Evolutionary conservation across 2,888 invertebrate genomes (phyloP).

Genomic region (Agrypnus murinus): DNA sequence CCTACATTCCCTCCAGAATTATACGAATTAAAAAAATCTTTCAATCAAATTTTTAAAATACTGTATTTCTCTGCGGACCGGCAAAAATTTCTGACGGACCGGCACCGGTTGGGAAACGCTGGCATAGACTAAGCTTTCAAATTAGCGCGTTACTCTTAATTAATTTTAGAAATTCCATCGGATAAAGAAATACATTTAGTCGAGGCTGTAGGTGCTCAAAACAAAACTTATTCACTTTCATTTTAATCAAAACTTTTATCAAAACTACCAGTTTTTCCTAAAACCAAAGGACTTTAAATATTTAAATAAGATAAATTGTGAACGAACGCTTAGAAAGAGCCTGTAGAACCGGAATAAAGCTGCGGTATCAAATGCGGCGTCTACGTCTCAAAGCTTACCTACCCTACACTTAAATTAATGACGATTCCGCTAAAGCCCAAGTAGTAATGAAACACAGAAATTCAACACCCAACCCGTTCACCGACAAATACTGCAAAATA

Average conservation of each 20-base stretch:
- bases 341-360: slow-evolving; percentile 40
- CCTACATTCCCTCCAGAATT: too few relatives aligned
- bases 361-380: slow-evolving; percentile 43
- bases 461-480: slow-evolving; percentile 10
- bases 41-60: too few relatives aligned
- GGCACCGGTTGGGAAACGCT: too few relatives aligned
- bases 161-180: too few relatives aligned
- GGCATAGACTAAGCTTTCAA: too few relatives aligned
- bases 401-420: slow-evolving; percentile 53
- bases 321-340: slow-evolving; percentile 37
- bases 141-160: too few relatives aligned
- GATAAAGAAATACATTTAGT: too few relatives aligned
- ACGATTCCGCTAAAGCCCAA: slow-evolving; percentile 44
- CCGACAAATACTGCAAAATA: slow-evolving; percentile 11
- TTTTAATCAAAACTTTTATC: slow-evolving; percentile 15
- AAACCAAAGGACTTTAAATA: slow-evolving; percentile 31
- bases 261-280: slow-evolving; percentile 22
- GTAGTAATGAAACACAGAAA: slow-evolving; percentile 36
- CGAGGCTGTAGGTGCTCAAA: too few relatives aligned
- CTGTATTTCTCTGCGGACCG: too few relatives aligned
- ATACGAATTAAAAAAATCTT: too few relatives aligned
- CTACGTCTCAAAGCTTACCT: slow-evolving; percentile 46
- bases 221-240: too few relatives aligned
- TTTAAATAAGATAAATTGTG: slow-evolving; percentile 44
- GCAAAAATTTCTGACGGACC: too few relatives aligned